Evolutionary conservation across 2,888 invertebrate genomes (phyloP).

Genomic region (Apotomis capreana): DNA sequence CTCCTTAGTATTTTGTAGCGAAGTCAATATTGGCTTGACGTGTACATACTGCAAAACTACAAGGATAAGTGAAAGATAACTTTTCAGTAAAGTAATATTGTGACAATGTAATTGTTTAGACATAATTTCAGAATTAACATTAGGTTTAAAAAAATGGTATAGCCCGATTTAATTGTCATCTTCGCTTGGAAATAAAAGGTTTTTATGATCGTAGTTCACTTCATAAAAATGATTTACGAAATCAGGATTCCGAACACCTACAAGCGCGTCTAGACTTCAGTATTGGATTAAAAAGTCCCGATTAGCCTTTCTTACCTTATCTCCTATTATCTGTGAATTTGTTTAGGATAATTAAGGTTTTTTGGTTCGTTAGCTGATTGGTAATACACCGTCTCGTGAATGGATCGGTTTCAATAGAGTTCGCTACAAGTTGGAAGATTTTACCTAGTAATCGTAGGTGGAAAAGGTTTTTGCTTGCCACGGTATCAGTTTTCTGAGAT

Average conservation of each 20-base stretch:
- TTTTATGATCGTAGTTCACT: background rate
- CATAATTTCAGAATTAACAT: too few species aligned
- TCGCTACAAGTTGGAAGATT: background rate
- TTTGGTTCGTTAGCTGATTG: constrained; percentile 25
- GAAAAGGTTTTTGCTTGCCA: too few species aligned
- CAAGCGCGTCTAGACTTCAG: constrained; percentile 26
- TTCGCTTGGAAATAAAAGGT: background rate
- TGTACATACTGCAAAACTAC: too few species aligned
- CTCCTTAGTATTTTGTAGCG: too few species aligned
- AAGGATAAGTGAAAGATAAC: too few species aligned
- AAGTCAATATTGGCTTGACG: too few species aligned
- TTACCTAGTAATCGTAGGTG: background rate
- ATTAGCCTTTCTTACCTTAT: constrained; percentile 1
- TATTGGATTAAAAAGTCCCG: constrained; percentile 26
- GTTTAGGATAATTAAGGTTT: constrained; percentile 11
- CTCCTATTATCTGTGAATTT: constrained; percentile 18
- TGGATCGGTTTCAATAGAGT: background rate
- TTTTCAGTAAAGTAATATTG: too few species aligned
- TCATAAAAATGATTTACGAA: background rate
- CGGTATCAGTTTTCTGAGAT: too few species aligned
- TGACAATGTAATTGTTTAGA: too few species aligned
- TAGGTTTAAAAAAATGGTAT: too few species aligned
- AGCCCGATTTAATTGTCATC: background rate
- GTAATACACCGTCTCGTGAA: background rate
- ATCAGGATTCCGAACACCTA: constrained; percentile 14